These are phyloP conservation scores for Calliphora vicina DNA, from an alignment of 1,140 invertebrate genomes.

Conservation along the genomic window DNA sequence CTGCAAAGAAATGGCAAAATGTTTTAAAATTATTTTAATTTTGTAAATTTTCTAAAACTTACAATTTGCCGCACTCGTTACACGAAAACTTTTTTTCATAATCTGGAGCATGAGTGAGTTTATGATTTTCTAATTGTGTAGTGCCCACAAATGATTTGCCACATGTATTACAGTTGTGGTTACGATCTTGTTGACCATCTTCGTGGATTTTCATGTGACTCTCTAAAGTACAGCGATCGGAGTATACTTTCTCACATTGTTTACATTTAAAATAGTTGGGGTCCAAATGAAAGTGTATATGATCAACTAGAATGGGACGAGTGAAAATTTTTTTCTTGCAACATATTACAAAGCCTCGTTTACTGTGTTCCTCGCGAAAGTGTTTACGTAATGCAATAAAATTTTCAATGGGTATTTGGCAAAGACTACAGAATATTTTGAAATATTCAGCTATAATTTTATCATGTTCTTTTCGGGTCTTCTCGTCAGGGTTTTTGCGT, in stretches of 20 bases:
- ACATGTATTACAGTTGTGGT: background rate
- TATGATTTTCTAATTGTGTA: background rate
- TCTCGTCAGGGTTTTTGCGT: background rate
- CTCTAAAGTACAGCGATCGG: background rate
- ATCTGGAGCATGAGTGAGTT: background rate
- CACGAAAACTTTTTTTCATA: constrained; percentile 2
- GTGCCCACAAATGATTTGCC: background rate
- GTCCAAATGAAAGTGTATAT: background rate
- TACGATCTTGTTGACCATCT: background rate
- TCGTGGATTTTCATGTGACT: constrained; percentile 7
- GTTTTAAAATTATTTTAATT: background rate
- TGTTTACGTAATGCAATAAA: background rate
- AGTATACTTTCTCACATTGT: background rate
- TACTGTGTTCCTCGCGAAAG: background rate
- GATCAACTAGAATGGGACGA: background rate
- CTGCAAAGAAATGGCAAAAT: background rate
- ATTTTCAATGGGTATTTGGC: background rate
- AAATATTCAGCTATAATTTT: background rate
- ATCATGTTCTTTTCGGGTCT: background rate
- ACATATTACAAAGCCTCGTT: background rate
- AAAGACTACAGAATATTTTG: background rate
- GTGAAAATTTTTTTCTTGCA: background rate
- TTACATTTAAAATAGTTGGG: constrained; percentile 17
- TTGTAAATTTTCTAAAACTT: background rate
- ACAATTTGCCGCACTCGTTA: background rate